Base-by-base conservation (phyloP, 2,797 vertebrate species). In the Ataeniobius toweri region DNA sequence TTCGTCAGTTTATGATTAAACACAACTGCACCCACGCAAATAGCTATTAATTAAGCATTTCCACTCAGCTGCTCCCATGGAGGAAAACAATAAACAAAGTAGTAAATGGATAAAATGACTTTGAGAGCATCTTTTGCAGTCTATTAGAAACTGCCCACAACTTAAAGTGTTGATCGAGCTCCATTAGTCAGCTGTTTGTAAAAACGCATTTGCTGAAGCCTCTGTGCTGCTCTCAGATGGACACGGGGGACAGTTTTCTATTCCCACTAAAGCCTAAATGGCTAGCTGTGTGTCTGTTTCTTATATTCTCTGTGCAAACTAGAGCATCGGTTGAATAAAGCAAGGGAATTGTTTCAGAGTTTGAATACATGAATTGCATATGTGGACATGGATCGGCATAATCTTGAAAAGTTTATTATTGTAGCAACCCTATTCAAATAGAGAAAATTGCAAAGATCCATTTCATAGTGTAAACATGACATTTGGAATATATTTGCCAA, bases 11-110 rank as follows among this genome's bases (percentile, higher is more conserved):
- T 81, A 81, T 77, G 77, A 88, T 77, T 81, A 78, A 83, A 76
- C 78, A 76, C 81, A 84, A 82, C 73, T 77, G 48, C 83, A 84
- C 76, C 83, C 39, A 78, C 73, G 70, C 84, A 83, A 65, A 73
- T 36, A 76, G 58, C 77, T 85, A 89, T 89, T 91, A 91, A 92
- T 93, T 90, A 93, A 91, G 85, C 78, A 75, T 85, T 87, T 88
- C 79, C 75, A 85, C 53, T 88, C 73, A 86, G 83, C 83, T 75
- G 74, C 82, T 89, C 71, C 78, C 74, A 73, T 28, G 41, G 87
- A 82, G 79, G 74, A 44, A 28, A 0, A 79, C 78, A 82, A 89
- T 78, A 90, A 90, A 86, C 81, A 82, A 86, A 87, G 81, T 80
- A 81, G 71, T 84, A 86, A 92, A 90, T 88, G 83, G 82, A 85